Conservation (phyloP, 1,140 invertebrate species). For the Rhopalosiphum maidis region DNA sequence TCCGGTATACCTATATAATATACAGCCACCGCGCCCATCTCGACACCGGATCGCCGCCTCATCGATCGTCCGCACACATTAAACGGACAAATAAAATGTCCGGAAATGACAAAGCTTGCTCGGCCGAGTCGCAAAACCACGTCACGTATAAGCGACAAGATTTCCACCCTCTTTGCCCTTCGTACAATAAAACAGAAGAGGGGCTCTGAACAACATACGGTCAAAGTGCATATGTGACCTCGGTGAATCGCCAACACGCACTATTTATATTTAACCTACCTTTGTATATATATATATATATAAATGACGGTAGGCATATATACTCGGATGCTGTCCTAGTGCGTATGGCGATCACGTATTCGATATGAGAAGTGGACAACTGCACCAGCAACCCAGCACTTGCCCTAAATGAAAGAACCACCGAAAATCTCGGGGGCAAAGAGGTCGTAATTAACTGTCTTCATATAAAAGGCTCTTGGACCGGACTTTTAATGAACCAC, state of each 20-base stretch:
- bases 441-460: slow-evolving; percentile 57
- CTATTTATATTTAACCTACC: slow-evolving; percentile 17
- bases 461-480: slow-evolving; percentile 47
- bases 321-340: background rate
- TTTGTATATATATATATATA: background rate
- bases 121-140: slow-evolving; percentile 51
- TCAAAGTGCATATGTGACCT: slow-evolving; percentile 11
- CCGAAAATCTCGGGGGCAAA: slow-evolving; percentile 56
- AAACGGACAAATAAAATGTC: slow-evolving; percentile 39
- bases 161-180: slow-evolving; percentile 12
- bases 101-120: slow-evolving; percentile 49
- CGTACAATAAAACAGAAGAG: background rate
- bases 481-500: slow-evolving; percentile 55
- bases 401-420: slow-evolving; percentile 55
- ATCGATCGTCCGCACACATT: slow-evolving; percentile 38
- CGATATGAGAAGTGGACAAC: slow-evolving; percentile 54
- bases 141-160: slow-evolving; percentile 56
- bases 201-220: background rate
- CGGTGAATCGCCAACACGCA: background rate
- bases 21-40: background rate
- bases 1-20: background rate
- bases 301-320: background rate
- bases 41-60: slow-evolving; percentile 12
- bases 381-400: background rate
- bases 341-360: slow-evolving; percentile 53